A percentile compares a stretch with the other conserved stretches of the same genome.
Conservation (phyloP, 2,113 vertebrate species). For the Zosterops pallidus region DNA sequence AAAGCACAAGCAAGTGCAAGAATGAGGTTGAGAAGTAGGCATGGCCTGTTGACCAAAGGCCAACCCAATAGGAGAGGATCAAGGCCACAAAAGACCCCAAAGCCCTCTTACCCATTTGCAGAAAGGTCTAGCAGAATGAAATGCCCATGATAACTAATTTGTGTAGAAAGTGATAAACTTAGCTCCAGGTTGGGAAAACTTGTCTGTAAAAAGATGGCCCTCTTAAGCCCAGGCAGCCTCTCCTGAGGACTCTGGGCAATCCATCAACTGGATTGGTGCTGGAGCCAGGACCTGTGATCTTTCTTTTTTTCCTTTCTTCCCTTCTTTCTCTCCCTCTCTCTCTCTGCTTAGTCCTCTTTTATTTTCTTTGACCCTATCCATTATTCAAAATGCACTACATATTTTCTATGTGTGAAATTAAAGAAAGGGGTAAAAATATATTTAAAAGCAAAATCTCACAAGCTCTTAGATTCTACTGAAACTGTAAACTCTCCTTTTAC, state of each 20-base stretch:
- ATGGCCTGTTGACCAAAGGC: background rate
- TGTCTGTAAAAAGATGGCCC: background rate
- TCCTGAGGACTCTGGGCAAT: background rate
- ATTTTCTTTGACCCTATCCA: background rate
- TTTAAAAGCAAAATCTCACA: background rate
- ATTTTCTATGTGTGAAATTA: background rate
- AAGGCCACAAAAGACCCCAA: background rate
- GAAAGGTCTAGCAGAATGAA: background rate
- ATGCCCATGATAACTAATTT: background rate
- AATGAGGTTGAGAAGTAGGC: fast-evolving
- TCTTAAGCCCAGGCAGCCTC: background rate
- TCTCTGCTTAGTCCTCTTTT: background rate
- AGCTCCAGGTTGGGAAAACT: background rate
- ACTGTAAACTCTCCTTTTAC: background rate
- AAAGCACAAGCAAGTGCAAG: background rate
- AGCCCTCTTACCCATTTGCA: background rate
- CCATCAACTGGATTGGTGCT: fast-evolving
- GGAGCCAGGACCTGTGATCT: background rate
- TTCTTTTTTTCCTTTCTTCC: background rate
- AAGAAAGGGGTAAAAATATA: background rate
- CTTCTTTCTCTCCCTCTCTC: background rate
- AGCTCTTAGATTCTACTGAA: background rate
- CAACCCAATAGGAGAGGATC: background rate
- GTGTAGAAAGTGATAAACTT: background rate
- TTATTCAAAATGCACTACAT: background rate